phyloP scores from a whole-genome alignment of 1,140 invertebrate genomes.

The Lepidurus packardi region DNA sequence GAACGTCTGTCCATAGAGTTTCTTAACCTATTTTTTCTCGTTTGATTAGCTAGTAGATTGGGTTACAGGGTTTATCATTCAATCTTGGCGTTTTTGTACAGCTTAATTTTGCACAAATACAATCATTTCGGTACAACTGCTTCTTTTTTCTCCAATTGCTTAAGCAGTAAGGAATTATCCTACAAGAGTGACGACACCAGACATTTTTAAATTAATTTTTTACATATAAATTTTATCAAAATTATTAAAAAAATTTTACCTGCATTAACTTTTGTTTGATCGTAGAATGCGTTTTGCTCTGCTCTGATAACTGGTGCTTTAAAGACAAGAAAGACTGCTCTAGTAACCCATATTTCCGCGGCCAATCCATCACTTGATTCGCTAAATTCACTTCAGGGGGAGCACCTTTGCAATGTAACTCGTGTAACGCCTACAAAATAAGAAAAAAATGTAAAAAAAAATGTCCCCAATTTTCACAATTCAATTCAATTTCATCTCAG shows the following conservation, averaged over 20 bases:
- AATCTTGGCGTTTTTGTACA: conserved; percentile 12
- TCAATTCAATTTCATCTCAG: neutral
- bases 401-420: conserved; percentile 28
- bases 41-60: neutral
- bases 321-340: conserved; percentile 31
- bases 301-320: conserved; percentile 29
- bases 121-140: conserved; percentile 16
- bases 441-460: neutral
- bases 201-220: neutral
- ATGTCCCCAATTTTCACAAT: neutral
- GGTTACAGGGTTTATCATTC: conserved; percentile 7
- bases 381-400: neutral
- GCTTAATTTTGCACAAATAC: neutral
- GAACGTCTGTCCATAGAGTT: neutral
- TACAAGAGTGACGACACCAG: neutral
- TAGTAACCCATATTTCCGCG: conserved; percentile 28
- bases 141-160: conserved; percentile 29
- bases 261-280: conserved; percentile 30
- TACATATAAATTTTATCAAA: neutral
- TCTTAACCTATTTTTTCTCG: neutral
- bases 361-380: conserved; percentile 21
- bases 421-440: conserved; percentile 29
- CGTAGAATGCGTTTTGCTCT: conserved; percentile 26
- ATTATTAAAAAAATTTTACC: conserved; percentile 9
- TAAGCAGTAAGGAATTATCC: conserved; percentile 33